Evolutionary conservation across 2,888 invertebrate species (phyloP).

Genomic region (Petrophora chlorosata): DNA sequence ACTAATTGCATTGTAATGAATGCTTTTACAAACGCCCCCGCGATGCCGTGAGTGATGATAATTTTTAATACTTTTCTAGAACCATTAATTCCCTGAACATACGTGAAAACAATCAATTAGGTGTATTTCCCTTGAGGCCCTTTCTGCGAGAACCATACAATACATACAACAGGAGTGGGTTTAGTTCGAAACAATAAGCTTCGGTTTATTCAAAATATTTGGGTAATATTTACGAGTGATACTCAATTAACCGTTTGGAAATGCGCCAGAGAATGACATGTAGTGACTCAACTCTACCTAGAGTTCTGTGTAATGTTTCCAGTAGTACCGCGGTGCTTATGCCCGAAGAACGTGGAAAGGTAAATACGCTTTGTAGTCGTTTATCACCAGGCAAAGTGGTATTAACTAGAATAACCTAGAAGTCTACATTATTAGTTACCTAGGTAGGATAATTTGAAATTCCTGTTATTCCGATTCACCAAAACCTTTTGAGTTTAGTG

Average conservation of each 20-base stretch:
- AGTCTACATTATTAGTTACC: no score
- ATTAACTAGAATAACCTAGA: no score
- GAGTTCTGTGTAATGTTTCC: constrained; percentile 13
- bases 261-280: constrained; percentile 45
- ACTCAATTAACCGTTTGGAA: constrained; percentile 40
- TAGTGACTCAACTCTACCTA: constrained; percentile 24
- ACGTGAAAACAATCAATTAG: constrained; percentile 10
- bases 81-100: constrained; percentile 1
- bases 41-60: background rate
- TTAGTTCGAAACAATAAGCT: constrained; percentile 23
- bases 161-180: constrained; percentile 2
- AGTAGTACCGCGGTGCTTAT: constrained; percentile 1
- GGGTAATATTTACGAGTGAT: constrained; percentile 29
- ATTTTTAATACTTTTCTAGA: constrained; percentile 2
- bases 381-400: background rate
- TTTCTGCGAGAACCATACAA: background rate
- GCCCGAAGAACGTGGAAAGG: background rate
- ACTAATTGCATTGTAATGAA: no score
- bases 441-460: no score
- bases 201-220: constrained; percentile 30
- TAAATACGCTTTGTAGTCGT: background rate
- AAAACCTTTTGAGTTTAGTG: no score
- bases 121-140: constrained; percentile 3
- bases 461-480: no score
- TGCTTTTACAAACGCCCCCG: background rate